These are phyloP conservation scores for Varanus salvator DNA, from an alignment of 2,113 vertebrate genomes.

Conservation along the genomic window DNA sequence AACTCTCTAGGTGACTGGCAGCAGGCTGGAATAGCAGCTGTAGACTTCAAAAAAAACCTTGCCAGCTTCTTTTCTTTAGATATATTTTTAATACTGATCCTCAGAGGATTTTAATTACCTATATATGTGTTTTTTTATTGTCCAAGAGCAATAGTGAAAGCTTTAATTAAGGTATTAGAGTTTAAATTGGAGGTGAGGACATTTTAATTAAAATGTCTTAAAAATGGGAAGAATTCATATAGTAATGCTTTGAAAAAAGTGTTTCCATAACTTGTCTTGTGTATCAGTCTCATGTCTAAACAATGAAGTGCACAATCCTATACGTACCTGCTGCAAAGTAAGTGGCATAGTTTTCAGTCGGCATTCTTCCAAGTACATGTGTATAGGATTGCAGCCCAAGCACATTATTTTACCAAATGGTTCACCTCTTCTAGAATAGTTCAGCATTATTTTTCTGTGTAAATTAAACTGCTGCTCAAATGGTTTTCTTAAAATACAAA, in stretches of 20 bases:
- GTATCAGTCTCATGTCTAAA: not conserved
- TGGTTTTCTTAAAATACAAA: not conserved
- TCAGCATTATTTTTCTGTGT: not conserved
- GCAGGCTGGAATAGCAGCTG: constrained; percentile 11
- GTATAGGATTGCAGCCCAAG: not conserved
- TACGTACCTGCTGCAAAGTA: not conserved
- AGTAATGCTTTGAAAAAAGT: not conserved
- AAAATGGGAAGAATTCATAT: not conserved
- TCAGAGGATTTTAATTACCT: constrained; percentile 10
- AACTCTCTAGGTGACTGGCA: constrained; percentile 21
- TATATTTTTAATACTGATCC: not conserved
- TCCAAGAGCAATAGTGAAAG: constrained; percentile 7
- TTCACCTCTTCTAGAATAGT: not conserved
- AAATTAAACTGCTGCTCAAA: not conserved
- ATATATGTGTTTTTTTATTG: not conserved
- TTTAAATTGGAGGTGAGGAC: not conserved
- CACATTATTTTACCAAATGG: not conserved
- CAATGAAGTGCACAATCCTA: too few species aligned
- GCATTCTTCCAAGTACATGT: not conserved
- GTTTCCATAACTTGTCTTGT: not conserved
- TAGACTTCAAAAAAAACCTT: not conserved
- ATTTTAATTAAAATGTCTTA: not conserved
- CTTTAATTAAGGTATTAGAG: constrained; percentile 13
- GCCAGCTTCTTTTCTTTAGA: constrained; percentile 8
- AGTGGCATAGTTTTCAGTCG: not conserved